These are phyloP conservation scores for Danio rerio DNA, from an alignment of 2,113 vertebrate genomes.

Conservation along the genomic window DNA sequence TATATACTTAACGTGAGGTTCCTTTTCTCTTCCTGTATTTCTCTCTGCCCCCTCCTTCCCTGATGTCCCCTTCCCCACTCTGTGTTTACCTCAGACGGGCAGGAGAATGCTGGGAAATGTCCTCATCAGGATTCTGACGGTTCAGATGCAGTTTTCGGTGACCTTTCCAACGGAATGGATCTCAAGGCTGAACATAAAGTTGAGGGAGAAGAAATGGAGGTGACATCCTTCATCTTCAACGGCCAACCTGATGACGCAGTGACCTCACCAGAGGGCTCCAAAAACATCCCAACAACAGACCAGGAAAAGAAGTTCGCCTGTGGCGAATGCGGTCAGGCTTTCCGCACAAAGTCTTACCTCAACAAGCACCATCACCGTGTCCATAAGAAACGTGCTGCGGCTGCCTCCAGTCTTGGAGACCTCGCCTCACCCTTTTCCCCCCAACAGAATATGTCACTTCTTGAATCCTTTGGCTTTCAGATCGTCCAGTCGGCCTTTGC, in stretches of 20 bases:
- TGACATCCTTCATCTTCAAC: slow-evolving; percentile 81
- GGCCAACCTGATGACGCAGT: slow-evolving; percentile 69
- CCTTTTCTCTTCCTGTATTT: background rate
- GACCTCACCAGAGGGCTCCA: slow-evolving; percentile 81
- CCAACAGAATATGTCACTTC: slow-evolving; percentile 98
- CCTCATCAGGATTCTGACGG: slow-evolving; percentile 96
- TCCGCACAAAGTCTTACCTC: slow-evolving; percentile 98
- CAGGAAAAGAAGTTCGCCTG: slow-evolving; percentile 95
- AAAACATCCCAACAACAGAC: slow-evolving; percentile 83
- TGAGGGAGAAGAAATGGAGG: slow-evolving; percentile 84
- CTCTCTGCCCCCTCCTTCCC: slow-evolving; percentile 6
- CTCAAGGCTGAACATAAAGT: slow-evolving; percentile 92
- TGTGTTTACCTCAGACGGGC: slow-evolving; percentile 74
- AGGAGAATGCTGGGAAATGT: slow-evolving; percentile 89
- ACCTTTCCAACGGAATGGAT: slow-evolving; percentile 91
- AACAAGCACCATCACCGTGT: slow-evolving; percentile 98
- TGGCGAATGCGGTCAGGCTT: slow-evolving; percentile 92
- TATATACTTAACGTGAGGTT: slow-evolving; percentile 37
- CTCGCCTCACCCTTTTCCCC: slow-evolving; percentile 93
- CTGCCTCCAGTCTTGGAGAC: slow-evolving; percentile 79
- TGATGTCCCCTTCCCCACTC: slow-evolving; percentile 38
- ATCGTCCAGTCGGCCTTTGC: slow-evolving; percentile 98
- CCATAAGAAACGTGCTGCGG: slow-evolving; percentile 83
- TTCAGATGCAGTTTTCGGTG: slow-evolving; percentile 90
- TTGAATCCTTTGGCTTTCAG: slow-evolving; percentile 99